A percentile compares a stretch with the other conserved stretches of the same genome.
phyloP scores from a whole-genome alignment of 2,113 vertebrate genomes.

The Nanger granti region DNA sequence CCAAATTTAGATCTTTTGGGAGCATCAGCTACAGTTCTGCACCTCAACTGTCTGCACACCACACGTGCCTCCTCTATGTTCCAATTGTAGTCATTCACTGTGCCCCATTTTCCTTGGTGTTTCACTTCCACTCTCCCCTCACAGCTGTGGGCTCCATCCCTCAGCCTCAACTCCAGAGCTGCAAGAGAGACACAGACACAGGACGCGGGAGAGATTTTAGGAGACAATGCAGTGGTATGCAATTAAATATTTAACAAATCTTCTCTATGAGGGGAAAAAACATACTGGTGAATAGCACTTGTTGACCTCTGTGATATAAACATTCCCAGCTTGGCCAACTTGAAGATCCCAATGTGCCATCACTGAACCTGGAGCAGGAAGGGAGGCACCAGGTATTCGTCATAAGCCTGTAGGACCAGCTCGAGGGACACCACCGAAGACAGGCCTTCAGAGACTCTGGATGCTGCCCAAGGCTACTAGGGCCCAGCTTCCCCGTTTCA shows the following conservation, averaged over 20 bases:
- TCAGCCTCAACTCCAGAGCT: background rate
- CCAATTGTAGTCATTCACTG: too few species aligned
- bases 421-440: background rate
- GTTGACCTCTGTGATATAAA: background rate
- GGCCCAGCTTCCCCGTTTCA: background rate
- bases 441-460: background rate
- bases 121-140: background rate
- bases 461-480: background rate
- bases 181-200: background rate
- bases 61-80: too few species aligned
- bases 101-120: too few species aligned
- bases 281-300: background rate
- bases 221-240: background rate
- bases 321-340: fast-evolving
- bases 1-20: too few species aligned
- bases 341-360: background rate
- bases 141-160: background rate
- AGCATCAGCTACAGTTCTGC: too few species aligned
- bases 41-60: too few species aligned
- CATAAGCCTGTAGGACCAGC: background rate
- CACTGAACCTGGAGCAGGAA: background rate
- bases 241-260: background rate
- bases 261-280: background rate
- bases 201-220: background rate
- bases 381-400: background rate